Percentiles rank a stretch among this genome's conserved stretches.
phyloP scores from a whole-genome alignment of 1,140 invertebrate species.

The Bradysia coprophila region DNA sequence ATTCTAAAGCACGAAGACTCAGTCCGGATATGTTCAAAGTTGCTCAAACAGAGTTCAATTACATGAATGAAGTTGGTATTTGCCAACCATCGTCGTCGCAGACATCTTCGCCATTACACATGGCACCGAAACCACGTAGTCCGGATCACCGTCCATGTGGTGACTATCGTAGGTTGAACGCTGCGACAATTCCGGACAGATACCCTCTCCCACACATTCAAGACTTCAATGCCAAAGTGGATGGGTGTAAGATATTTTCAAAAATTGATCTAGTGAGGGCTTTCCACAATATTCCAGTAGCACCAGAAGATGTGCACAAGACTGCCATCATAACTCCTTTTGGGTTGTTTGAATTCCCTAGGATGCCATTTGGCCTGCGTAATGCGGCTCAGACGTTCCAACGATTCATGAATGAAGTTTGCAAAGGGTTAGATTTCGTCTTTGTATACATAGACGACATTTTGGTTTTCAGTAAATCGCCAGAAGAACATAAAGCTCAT shows the following conservation, averaged over 20 bases:
- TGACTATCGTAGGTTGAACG: slow-evolving; percentile 28
- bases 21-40: not conserved
- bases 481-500: slow-evolving; percentile 13
- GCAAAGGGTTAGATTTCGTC: slow-evolving; percentile 10
- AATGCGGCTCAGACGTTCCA: slow-evolving; percentile 12
- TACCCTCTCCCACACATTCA: slow-evolving; percentile 22
- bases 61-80: slow-evolving; percentile 6
- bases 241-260: slow-evolving; percentile 18
- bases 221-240: slow-evolving; percentile 16
- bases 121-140: slow-evolving; percentile 21
- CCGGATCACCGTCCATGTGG: slow-evolving; percentile 23
- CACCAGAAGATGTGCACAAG: slow-evolving; percentile 17
- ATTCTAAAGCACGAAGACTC: slow-evolving; percentile 13
- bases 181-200: slow-evolving; percentile 15
- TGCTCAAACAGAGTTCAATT: not conserved
- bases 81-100: slow-evolving; percentile 12
- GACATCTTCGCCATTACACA: slow-evolving; percentile 17
- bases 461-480: slow-evolving; percentile 16
- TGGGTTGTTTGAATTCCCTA: slow-evolving; percentile 12
- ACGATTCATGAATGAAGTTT: slow-evolving; percentile 6
- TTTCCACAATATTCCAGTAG: slow-evolving; percentile 26
- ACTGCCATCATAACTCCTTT: slow-evolving; percentile 21
- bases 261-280: slow-evolving; percentile 26
- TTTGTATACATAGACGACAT: slow-evolving; percentile 31
- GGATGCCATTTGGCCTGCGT: slow-evolving; percentile 13